phyloP scores from a whole-genome alignment of 2,797 vertebrate species.

The Rhynchotus rufescens region DNA sequence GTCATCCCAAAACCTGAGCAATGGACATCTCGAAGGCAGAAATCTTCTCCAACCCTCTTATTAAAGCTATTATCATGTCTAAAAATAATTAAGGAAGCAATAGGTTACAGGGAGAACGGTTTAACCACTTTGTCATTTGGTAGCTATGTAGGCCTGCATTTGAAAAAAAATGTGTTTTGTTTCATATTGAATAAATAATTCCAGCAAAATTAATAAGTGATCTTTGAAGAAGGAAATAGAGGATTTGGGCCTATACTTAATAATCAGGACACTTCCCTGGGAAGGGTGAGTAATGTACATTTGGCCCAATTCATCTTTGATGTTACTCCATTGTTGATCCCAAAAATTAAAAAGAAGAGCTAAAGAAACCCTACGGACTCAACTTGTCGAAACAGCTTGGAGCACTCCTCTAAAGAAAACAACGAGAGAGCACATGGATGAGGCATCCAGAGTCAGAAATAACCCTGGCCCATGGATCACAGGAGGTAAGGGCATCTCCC shows the following conservation, averaged over 20 bases:
- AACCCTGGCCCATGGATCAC: neutral
- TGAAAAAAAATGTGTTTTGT: constrained; percentile 19
- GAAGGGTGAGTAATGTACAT: neutral
- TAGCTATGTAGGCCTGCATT: constrained; percentile 11
- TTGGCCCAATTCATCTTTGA: constrained; percentile 29
- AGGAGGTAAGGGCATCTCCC: neutral
- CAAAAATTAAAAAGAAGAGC: constrained; percentile 20
- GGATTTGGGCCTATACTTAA: neutral
- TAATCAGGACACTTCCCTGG: constrained; percentile 21
- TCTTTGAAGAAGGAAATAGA: constrained; percentile 14
- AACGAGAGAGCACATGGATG: neutral
- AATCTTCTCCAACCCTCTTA: neutral
- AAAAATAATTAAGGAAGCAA: constrained; percentile 6
- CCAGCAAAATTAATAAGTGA: neutral
- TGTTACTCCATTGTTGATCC: neutral
- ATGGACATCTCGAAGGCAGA: neutral
- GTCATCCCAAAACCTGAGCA: neutral
- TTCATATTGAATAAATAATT: constrained; percentile 43
- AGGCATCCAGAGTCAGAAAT: neutral
- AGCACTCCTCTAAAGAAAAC: neutral
- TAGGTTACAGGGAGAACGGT: neutral
- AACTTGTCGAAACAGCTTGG: constrained; percentile 8
- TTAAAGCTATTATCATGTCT: neutral
- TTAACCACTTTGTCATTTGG: neutral
- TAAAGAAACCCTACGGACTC: neutral